These are phyloP conservation scores for Nephrotoma appendiculata DNA, from an alignment of 2,888 invertebrate species.

Conservation along the genomic window DNA sequence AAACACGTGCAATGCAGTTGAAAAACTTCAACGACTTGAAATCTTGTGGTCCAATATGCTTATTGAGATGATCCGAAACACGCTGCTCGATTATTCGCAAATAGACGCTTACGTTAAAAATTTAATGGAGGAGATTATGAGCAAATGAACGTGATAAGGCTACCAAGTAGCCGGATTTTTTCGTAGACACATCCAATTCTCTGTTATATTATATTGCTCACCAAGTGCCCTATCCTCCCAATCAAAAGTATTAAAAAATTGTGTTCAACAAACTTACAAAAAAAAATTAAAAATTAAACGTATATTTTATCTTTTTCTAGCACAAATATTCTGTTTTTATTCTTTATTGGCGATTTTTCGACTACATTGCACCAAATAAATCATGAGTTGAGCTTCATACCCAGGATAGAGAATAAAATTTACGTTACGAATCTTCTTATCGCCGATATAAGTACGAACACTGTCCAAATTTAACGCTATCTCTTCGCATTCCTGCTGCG, in stretches of 20 bases:
- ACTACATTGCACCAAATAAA: neutral
- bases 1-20: constrained; percentile 59
- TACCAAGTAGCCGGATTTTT: neutral
- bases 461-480: constrained; percentile 35
- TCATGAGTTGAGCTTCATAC: constrained; percentile 23
- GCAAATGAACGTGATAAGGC: constrained; percentile 10
- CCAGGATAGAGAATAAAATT: constrained; percentile 31
- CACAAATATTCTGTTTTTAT: neutral
- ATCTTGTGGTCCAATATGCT: constrained; percentile 64
- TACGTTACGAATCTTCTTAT: constrained; percentile 26
- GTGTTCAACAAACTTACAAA: neutral
- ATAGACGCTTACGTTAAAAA: constrained; percentile 64
- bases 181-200: neutral
- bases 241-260: neutral
- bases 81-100: constrained; percentile 65
- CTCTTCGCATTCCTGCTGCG: constrained; percentile 37
- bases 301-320: neutral
- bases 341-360: neutral
- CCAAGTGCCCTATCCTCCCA: neutral
- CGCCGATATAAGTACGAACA: constrained; percentile 25
- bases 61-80: constrained; percentile 60
- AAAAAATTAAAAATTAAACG: neutral
- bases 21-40: constrained; percentile 59
- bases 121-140: constrained; percentile 29
- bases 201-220: neutral